These are phyloP conservation scores for Eretmochelys imbricata DNA, from an alignment of 2,113 vertebrate genomes.

Conservation along the genomic window DNA sequence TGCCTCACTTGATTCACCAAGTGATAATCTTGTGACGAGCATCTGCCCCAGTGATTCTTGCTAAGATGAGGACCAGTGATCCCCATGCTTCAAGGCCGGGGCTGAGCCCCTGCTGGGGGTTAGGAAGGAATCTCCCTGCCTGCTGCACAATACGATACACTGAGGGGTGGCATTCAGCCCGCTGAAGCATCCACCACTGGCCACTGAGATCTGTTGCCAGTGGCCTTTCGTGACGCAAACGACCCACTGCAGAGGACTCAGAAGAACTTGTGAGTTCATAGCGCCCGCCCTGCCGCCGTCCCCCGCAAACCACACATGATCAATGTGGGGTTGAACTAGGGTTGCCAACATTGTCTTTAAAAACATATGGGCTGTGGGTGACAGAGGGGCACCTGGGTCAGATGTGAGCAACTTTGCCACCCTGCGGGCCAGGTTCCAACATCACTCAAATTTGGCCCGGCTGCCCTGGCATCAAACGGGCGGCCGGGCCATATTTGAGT, in stretches of 20 bases:
- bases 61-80: not conserved
- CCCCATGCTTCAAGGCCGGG: not conserved
- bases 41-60: no score
- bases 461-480: not conserved
- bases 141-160: not conserved
- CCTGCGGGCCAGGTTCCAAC: no score
- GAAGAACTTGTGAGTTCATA: not conserved
- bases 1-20: not conserved
- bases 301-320: no score
- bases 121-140: not conserved
- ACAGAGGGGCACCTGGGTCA: not conserved
- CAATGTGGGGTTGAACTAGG: no score
- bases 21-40: not conserved
- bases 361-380: not conserved
- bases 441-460: not conserved
- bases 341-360: not conserved
- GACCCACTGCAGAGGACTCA: not conserved
- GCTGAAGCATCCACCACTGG: not conserved
- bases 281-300: fast-evolving
- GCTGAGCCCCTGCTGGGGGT: not conserved
- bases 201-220: not conserved
- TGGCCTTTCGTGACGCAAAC: not conserved
- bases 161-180: not conserved
- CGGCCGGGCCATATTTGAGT: not conserved
- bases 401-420: not conserved